Conservation (phyloP, 2,113 vertebrate species). For the Poeciliopsis retropinna region DNA sequence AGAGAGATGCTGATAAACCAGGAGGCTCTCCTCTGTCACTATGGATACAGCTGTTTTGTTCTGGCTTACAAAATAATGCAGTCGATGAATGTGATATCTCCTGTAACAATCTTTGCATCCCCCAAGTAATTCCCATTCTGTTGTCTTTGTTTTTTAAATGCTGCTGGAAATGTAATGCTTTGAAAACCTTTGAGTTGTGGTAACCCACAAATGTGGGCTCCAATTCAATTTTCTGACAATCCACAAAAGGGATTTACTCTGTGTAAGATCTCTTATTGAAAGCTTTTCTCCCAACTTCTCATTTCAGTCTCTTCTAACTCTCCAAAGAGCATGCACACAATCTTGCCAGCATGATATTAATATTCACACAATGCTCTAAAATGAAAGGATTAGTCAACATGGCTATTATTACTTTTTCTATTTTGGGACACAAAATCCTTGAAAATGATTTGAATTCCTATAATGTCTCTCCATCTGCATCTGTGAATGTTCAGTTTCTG, state of each 20-base stretch:
- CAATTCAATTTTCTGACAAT: slow-evolving; percentile 68
- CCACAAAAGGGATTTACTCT: slow-evolving; percentile 55
- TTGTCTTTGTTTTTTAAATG: slow-evolving; percentile 56
- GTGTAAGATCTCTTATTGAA: slow-evolving; percentile 50
- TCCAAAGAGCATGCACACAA: slow-evolving; percentile 55
- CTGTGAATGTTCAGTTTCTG: neutral
- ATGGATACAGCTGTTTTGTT: slow-evolving; percentile 15
- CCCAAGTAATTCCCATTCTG: slow-evolving; percentile 49
- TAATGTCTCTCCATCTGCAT: slow-evolving; percentile 23
- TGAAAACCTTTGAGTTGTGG: slow-evolving; percentile 51
- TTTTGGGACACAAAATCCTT: slow-evolving; percentile 29
- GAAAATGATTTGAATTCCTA: neutral
- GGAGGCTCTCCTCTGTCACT: slow-evolving; percentile 10
- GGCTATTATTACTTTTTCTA: slow-evolving; percentile 13
- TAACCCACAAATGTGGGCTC: slow-evolving; percentile 54
- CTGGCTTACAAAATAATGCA: slow-evolving; percentile 40
- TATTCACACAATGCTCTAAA: slow-evolving; percentile 33
- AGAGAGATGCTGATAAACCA: slow-evolving; percentile 1
- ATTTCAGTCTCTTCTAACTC: slow-evolving; percentile 55
- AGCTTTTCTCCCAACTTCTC: slow-evolving; percentile 49
- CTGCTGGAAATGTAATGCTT: slow-evolving; percentile 42
- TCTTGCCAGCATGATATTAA: slow-evolving; percentile 41
- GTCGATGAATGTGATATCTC: slow-evolving; percentile 42
- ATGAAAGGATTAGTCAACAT: slow-evolving; percentile 46
- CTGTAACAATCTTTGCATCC: slow-evolving; percentile 57